A percentile compares a stretch with the other conserved stretches of the same genome.
phyloP scores from a whole-genome alignment of 2,113 vertebrate genomes.

The Bubo scandiacus region DNA sequence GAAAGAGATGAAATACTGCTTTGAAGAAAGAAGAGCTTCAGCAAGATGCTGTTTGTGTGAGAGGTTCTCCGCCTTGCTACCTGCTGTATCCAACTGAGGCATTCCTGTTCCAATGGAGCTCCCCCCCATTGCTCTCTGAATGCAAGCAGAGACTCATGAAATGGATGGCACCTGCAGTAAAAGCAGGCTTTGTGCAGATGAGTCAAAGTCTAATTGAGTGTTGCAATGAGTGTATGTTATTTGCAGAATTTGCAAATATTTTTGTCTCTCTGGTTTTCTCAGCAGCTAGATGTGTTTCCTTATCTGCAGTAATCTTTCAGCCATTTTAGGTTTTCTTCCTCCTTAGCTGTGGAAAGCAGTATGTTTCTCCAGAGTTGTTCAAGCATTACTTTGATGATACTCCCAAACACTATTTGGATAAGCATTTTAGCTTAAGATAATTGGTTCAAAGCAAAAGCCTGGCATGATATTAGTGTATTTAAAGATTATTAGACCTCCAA shows the following conservation, averaged over 20 bases:
- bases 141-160: background rate
- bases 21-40: background rate
- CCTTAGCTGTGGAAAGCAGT: background rate
- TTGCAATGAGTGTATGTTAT: rapidly evolving
- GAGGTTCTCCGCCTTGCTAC: background rate
- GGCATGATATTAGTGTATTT: background rate
- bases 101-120: background rate
- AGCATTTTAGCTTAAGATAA: background rate
- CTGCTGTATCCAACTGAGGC: background rate
- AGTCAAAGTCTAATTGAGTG: background rate
- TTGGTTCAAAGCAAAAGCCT: background rate
- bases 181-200: background rate
- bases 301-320: background rate
- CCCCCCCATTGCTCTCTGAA: background rate
- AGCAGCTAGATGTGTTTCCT: background rate
- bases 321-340: background rate
- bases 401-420: background rate
- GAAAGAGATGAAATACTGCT: constrained; percentile 28
- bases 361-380: background rate
- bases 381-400: background rate
- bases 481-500: background rate
- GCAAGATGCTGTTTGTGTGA: background rate
- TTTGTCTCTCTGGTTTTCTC: background rate
- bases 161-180: background rate
- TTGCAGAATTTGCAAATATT: background rate